Percentiles rank a stretch among this genome's conserved stretches.
phyloP scores from a whole-genome alignment of 2,888 invertebrate genomes.

The Trachelus stipa region DNA sequence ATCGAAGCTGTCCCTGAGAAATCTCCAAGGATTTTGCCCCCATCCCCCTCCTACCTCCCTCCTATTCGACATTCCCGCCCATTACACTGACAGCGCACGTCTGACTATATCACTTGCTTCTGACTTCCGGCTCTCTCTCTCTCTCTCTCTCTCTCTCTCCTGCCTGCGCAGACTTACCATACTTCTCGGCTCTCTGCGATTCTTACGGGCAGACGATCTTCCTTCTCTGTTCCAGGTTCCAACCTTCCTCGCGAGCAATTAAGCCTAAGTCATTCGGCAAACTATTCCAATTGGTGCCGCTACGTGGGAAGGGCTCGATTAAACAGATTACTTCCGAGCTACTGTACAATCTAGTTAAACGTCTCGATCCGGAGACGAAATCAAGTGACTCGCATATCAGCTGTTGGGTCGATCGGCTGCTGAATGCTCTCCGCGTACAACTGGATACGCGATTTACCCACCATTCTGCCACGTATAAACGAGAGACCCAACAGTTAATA shows the following conservation, averaged over 20 bases:
- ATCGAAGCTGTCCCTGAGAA: constrained; percentile 46
- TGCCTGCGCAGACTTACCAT: too few relatives aligned
- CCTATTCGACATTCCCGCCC: neutral
- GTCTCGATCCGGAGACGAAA: constrained; percentile 17
- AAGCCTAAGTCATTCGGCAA: constrained; percentile 28
- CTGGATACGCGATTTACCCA: too few relatives aligned
- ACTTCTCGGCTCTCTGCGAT: too few relatives aligned
- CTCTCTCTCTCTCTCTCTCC: too few relatives aligned
- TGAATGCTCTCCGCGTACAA: too few relatives aligned
- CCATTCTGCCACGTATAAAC: neutral
- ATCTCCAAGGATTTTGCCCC: neutral
- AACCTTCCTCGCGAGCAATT: constrained; percentile 5
- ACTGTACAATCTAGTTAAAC: constrained; percentile 28
- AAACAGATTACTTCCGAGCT: constrained; percentile 40
- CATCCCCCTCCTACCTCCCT: neutral
- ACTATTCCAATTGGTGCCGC: constrained; percentile 33
- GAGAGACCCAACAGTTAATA: neutral
- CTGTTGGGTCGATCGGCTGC: neutral
- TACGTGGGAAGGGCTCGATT: constrained; percentile 37
- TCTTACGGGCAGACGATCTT: constrained; percentile 2
- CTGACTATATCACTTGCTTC: too few relatives aligned
- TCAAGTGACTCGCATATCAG: constrained; percentile 5
- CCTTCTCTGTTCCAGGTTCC: too few relatives aligned
- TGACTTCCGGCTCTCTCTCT: too few relatives aligned
- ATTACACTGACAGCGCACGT: too few relatives aligned